Conservation (phyloP, 2,797 vertebrate species). For the Gallinago stenura region DNA sequence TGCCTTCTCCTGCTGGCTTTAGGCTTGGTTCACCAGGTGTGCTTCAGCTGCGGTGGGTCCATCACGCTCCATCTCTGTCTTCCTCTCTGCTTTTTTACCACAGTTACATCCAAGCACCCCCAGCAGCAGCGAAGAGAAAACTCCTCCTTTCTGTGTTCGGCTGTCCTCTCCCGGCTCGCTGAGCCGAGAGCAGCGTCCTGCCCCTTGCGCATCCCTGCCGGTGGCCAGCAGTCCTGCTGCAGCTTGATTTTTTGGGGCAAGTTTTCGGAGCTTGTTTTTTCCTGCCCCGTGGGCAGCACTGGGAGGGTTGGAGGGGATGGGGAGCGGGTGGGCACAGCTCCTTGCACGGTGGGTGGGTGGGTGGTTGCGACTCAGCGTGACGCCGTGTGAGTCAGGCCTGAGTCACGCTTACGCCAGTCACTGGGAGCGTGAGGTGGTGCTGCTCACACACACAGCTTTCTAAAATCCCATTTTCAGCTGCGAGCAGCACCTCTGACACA, state of each 20-base stretch:
- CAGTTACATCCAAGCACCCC: background rate
- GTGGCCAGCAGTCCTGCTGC: background rate
- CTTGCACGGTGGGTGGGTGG: background rate
- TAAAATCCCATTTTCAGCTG: too few relatives aligned
- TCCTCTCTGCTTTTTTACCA: background rate
- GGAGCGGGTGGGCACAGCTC: background rate
- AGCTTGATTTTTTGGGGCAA: background rate
- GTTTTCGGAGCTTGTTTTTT: background rate
- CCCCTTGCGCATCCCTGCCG: fast-evolving
- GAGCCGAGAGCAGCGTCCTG: background rate
- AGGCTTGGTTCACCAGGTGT: background rate
- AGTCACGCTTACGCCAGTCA: background rate
- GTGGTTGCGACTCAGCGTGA: fast-evolving
- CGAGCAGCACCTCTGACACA: background rate
- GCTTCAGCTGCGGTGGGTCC: background rate
- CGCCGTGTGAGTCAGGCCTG: background rate
- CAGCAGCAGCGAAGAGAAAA: background rate
- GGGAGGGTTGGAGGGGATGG: fast-evolving
- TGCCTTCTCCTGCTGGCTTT: background rate
- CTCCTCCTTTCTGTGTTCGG: fast-evolving
- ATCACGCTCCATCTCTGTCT: background rate
- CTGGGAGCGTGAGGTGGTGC: background rate
- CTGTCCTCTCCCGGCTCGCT: fast-evolving
- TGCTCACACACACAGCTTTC: background rate
- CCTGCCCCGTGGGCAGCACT: background rate